Evolutionary conservation across 2,797 vertebrate species (phyloP).

Genomic region (Alfaro cultratus): DNA sequence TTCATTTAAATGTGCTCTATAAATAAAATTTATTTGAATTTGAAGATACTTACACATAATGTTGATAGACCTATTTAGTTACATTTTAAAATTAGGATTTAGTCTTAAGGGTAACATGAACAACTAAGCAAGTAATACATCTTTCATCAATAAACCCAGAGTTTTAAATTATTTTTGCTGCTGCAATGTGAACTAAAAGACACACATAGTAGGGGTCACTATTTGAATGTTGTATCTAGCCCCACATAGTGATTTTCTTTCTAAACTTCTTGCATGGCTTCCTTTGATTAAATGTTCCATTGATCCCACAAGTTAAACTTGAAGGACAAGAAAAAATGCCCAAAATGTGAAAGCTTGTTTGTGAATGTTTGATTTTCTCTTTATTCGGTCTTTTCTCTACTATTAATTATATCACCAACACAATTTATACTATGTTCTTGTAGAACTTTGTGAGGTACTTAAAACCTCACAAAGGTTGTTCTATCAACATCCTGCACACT

Average conservation of each 20-base stretch:
- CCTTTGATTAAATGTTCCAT: not conserved
- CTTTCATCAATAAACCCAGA: not conserved
- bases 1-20: not conserved
- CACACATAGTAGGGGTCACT: not conserved
- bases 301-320: not conserved
- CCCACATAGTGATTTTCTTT: not conserved
- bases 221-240: not conserved
- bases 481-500: not conserved
- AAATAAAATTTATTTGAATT: not conserved
- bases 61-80: not conserved
- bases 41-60: not conserved
- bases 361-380: not conserved
- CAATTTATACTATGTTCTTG: not conserved
- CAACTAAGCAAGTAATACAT: not conserved
- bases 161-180: not conserved
- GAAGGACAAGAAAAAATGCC: not conserved
- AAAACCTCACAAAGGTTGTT: not conserved
- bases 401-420: not conserved
- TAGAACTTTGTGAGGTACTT: not conserved
- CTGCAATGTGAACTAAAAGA: not conserved
- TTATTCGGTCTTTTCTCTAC: too few species aligned
- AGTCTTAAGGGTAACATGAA: too few species aligned
- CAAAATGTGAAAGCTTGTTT: not conserved
- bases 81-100: not conserved
- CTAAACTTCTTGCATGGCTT: conserved; percentile 1